These are phyloP conservation scores for Liasis olivaceus DNA, from an alignment of 2,797 vertebrate genomes.

Conservation along the genomic window DNA sequence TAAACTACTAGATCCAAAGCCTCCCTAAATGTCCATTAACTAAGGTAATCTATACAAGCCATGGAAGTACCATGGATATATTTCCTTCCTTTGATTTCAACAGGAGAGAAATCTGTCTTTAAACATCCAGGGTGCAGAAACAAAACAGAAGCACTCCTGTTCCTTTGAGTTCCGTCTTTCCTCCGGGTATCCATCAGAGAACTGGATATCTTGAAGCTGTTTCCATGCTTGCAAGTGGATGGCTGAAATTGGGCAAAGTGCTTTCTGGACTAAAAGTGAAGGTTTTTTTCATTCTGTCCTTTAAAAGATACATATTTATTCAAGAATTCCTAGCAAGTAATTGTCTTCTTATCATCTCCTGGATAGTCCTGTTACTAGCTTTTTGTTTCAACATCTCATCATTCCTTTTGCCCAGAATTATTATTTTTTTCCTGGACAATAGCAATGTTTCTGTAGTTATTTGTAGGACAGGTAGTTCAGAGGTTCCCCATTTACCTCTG, in stretches of 20 bases:
- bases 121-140: background rate
- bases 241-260: background rate
- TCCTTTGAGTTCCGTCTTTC: background rate
- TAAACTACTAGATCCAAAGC: background rate
- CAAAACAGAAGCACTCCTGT: background rate
- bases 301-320: background rate
- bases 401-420: background rate
- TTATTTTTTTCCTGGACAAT: background rate
- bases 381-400: background rate
- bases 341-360: background rate
- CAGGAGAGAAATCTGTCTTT: background rate
- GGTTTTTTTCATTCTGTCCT: background rate
- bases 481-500: background rate
- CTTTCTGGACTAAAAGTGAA: background rate
- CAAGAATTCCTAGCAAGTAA: background rate
- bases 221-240: background rate
- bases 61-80: background rate
- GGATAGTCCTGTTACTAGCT: background rate
- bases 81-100: background rate
- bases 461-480: background rate
- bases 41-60: background rate
- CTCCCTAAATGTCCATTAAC: background rate
- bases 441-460: background rate
- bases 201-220: background rate
- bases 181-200: background rate